These are phyloP conservation scores for Neocloeon triangulifer DNA, from an alignment of 1,140 invertebrate genomes.

Conservation along the genomic window DNA sequence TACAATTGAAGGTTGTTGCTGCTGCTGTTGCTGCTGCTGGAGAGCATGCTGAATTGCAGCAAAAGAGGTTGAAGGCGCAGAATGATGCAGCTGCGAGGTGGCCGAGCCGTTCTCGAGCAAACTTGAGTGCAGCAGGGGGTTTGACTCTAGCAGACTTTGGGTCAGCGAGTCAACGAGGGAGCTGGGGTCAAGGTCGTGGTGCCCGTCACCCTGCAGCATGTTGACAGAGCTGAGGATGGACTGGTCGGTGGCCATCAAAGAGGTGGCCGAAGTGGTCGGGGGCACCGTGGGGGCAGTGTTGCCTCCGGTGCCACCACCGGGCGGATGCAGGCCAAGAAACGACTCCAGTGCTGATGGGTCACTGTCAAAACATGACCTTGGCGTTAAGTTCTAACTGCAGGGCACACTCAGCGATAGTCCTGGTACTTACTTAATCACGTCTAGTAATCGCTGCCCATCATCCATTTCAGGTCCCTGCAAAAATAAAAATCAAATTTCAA, in stretches of 20 bases:
- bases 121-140: too few species aligned
- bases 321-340: conserved; percentile 13
- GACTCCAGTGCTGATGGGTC: conserved; percentile 16
- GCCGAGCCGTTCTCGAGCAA: too few species aligned
- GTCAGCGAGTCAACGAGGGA: too few species aligned
- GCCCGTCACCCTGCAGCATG: too few species aligned
- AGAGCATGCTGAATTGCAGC: too few species aligned
- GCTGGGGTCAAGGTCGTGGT: too few species aligned
- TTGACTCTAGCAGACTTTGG: too few species aligned
- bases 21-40: too few species aligned
- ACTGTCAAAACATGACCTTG: conserved; percentile 11
- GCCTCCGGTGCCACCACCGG: conserved; percentile 14
- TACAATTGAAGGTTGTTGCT: too few species aligned
- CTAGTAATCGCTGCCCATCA: conserved; percentile 19
- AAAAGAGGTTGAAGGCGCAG: too few species aligned
- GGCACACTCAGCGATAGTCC: background rate
- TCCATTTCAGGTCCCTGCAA: conserved; percentile 19
- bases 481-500: too few species aligned
- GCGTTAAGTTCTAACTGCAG: background rate
- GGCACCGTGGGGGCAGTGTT: conserved; percentile 17
- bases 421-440: conserved; percentile 16
- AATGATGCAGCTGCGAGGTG: too few species aligned
- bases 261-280: conserved; percentile 6
- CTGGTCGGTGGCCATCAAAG: conserved; percentile 1
- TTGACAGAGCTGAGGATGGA: background rate